These are phyloP conservation scores for Monochamus alternatus DNA, from an alignment of 2,888 invertebrate genomes.

Conservation along the genomic window DNA sequence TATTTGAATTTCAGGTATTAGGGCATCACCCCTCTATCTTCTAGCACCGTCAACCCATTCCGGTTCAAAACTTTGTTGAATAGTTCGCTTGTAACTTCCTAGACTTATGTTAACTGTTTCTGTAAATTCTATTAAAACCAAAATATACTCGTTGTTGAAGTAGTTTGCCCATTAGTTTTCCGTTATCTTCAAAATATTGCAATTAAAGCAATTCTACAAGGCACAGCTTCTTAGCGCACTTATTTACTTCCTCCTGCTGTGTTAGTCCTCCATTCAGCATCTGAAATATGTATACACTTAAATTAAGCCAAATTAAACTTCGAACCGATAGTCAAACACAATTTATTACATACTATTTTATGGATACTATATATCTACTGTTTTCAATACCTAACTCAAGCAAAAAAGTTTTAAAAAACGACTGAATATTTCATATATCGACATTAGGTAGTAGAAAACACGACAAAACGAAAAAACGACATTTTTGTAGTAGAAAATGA, in stretches of 20 bases:
- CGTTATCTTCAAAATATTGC: conserved; percentile 35
- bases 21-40: conserved; percentile 15
- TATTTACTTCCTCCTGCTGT: not conserved
- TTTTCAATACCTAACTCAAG: no score
- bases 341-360: no score
- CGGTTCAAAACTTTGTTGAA: conserved; percentile 20
- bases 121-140: conserved; percentile 54
- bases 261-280: not conserved
- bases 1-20: conserved; percentile 38
- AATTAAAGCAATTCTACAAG: conserved; percentile 28
- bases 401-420: no score
- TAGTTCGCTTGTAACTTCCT: conserved; percentile 45
- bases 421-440: no score
- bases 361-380: no score
- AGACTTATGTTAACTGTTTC: conserved; percentile 56
- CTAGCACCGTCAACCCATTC: conserved; percentile 17
- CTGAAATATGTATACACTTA: no score
- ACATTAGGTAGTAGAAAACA: no score
- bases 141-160: conserved; percentile 52
- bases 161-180: conserved; percentile 51
- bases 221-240: not conserved
- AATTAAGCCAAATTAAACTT: no score
- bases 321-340: no score
- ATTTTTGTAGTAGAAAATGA: no score
- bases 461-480: no score